phyloP scores from a whole-genome alignment of 1,140 invertebrate species.

The Eufriesea mexicana region DNA sequence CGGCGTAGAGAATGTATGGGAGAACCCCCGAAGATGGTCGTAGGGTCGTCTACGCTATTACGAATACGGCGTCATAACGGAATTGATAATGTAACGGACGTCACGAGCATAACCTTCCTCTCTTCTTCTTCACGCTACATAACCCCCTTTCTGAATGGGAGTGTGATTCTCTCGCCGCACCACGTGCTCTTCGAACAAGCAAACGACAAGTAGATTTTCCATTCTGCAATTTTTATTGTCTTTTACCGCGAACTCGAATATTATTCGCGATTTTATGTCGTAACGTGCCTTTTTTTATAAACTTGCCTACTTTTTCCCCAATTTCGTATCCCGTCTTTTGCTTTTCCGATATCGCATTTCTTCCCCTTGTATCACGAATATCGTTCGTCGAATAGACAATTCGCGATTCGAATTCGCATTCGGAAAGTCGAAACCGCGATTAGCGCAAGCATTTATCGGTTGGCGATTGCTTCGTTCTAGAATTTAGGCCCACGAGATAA shows the following conservation, averaged over 20 bases:
- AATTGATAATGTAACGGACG: constrained; percentile 81
- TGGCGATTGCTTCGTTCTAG: neutral
- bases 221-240: too few species aligned
- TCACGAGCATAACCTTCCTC: constrained; percentile 75
- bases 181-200: constrained; percentile 64
- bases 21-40: constrained; percentile 72
- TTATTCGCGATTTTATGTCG: neutral
- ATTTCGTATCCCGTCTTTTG: neutral
- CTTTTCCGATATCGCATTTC: too few species aligned
- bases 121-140: constrained; percentile 66
- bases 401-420: neutral
- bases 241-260: neutral
- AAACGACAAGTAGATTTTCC: neutral
- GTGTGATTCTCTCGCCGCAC: constrained; percentile 58
- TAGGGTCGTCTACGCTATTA: constrained; percentile 77
- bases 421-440: neutral
- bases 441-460: neutral
- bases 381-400: neutral
- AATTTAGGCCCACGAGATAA: constrained; percentile 4
- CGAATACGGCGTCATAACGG: constrained; percentile 80
- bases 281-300: too few species aligned
- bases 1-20: constrained; percentile 48
- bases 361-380: neutral
- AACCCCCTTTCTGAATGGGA: constrained; percentile 78
- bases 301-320: too few species aligned